A percentile compares a stretch with the other conserved stretches of the same genome.
Evolutionary conservation across 2,113 vertebrate genomes (phyloP).

Genomic region (Ictalurus furcatus): DNA sequence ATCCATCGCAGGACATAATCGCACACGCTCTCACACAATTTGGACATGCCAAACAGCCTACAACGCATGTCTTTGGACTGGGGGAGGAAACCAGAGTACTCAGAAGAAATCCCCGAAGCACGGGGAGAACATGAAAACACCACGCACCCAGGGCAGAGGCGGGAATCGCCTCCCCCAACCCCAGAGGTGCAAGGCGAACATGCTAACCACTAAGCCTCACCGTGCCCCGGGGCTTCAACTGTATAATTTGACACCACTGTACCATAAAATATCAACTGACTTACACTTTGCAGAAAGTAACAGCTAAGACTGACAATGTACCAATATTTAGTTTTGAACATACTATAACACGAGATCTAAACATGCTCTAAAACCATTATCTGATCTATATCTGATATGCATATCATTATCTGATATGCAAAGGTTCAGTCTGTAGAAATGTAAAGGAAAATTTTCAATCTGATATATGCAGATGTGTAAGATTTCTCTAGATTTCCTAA

Average conservation of each 20-base stretch:
- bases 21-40: too few species aligned
- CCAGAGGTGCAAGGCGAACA: too few species aligned
- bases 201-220: too few species aligned
- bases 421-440: background rate
- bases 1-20: too few species aligned
- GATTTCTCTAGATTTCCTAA: background rate
- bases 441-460: background rate
- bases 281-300: background rate
- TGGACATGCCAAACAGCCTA: too few species aligned
- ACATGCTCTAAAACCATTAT: background rate
- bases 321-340: background rate
- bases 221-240: background rate
- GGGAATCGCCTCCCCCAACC: too few species aligned
- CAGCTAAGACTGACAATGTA: background rate
- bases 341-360: background rate
- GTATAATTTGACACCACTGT: background rate
- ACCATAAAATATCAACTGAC: background rate
- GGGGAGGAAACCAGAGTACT: too few species aligned
- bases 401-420: background rate
- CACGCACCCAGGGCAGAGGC: too few species aligned
- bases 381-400: slow-evolving; percentile 1
- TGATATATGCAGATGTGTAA: background rate
- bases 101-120: too few species aligned
- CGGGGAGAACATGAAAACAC: too few species aligned
- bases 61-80: too few species aligned